Base-by-base conservation (phyloP, 53 echinoderm and acorn worm genomes). In the Crossaster papposus region DNA sequence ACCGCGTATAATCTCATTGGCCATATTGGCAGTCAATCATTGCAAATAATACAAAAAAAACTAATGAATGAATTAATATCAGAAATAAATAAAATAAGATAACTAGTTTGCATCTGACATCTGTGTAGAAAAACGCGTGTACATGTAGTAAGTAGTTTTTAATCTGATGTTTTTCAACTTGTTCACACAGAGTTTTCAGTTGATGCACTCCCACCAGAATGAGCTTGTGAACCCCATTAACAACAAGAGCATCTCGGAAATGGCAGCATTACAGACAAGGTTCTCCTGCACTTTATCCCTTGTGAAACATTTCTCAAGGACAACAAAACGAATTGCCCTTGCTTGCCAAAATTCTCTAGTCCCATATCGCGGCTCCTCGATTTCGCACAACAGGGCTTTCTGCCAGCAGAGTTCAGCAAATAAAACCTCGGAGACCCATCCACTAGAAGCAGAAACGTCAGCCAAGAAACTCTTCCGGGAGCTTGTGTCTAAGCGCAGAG, bases 401-500 rank as follows among this genome's bases (percentile, higher is more conserved):
- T 23, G 31, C 20, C 58, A 7, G 64, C 58, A 7, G 64, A 31
- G 20, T 3, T 64, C 36, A 1, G 1, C 22, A 23, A 68, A 36
- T 28, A 65, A 31, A 14, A 65, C 10, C 34, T 18, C 34, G 13
- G 83, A 37, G n/a, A 65, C 29, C 14, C 70, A 33, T 3, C 23
- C 68, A 0, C 0, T 28, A 26, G 24, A 23, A 36, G 38, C 13
- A n/a, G 68, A 68, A 34, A 85, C 77, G 17, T 36, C 14, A 2
- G 37, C 87, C 30, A 72, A 28, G 76, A 34, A 17, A 54, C 76
- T 87, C 34, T 87, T 77, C 63, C 33, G 2, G 13, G 32, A 62
- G 64, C 77, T 87, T 2, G 28, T 96, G 14, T 62, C 30, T 8
- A 88, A 86, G 28, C 91, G 96, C 54, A 90, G 99, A 79, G 93